Base-by-base conservation (phyloP, 2,797 vertebrate species). In the Falco concolor region DNA sequence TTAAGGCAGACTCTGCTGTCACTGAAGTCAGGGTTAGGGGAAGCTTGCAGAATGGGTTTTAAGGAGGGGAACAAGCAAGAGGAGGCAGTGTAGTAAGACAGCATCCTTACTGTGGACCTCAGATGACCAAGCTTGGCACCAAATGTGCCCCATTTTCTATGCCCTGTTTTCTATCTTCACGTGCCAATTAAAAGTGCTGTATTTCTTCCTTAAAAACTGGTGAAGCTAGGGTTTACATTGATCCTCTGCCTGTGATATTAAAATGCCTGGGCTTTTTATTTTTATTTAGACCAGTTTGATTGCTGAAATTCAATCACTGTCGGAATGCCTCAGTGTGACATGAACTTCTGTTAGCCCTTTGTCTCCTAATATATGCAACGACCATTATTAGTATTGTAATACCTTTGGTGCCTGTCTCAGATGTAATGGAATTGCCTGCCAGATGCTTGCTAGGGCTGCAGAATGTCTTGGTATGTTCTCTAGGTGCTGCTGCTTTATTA, bases 291-390 rank as follows among this genome's bases (percentile, higher is more conserved):
- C 30, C 54, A 38, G 45, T 63, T 87, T 96, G 68, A 64, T 89
- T 93, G 75, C 87, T 61, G 65, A 94, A 93, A 89, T 84, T 85
- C 69, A 50, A n/a, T 92, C 89, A 54, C 13, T 89, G 69, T 85
- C 87, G 78, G 68, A 91, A 92, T 2, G 10, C 34, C 52, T 77
- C 50, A 36, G 30, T 73, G 50, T 85, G 84, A 91, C 2, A 3
- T 38, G 73, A 93, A 81, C 50, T 45, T 92, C 72, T 87, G 64
- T 81, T 88, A 95, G 50, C 20, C 59, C 61, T 44, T 83, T 87
- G 50, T 80, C 76, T 81, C 50, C 57, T 86, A 65, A 92, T 75
- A 36, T 52, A 86, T 83, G 79, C 89, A 83, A 81, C 54, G 89
- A 54, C n/a, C 5, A 8, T 85, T 94, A 87, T 81, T 93, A 89